Base-by-base conservation (phyloP, 2,888 invertebrate species). In the Idaea straminata region DNA sequence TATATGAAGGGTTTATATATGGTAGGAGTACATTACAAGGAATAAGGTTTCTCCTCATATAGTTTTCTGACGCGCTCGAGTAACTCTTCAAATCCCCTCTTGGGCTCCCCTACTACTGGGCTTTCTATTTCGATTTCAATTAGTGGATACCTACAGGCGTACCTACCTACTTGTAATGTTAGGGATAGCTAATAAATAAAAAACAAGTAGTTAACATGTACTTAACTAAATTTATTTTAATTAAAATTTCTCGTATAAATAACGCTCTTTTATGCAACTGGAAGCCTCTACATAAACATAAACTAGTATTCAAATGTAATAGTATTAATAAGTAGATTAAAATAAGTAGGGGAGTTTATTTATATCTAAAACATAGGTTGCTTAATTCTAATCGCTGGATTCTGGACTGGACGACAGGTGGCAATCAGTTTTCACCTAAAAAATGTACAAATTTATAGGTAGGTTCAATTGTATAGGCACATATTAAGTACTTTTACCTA, bases 361-460 rank as follows among this genome's bases (percentile, higher is more conserved):
- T 47, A 47, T 47, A 47, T 10, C 10, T 47, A 7, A 47, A 47
- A 47, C 47, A 10, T 13, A 47, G 13, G 6, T 47, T 47, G 68
- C 64, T 61, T 68, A 67, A 75, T 78, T 78, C 81, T 74, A 78
- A 81, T 76, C 81, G 72, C 74, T 72, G 77, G 81, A 77, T 47
- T 47, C 47, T 47, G 47, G 74, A 70, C 78, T 72, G 68, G 84
- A 82, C 79, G 72, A 78, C 76, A 72, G 68, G 77, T 72, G 83
- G 85, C 88, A 82, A 74, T 91, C 86, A 92, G 80, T 88, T 87
- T 84, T 91, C 92, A 92, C 91, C 92, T 92, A 91, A 91, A 92
- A 85, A 74, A 35, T 47, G 10, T 10, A 47, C 47, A 13, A 47
- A 47, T 25, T n/a, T 25, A 25, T 25, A 25, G 25, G 6, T 7